Conservation (phyloP, 2,113 vertebrate genomes). For the Coptodon bakossiorum region DNA sequence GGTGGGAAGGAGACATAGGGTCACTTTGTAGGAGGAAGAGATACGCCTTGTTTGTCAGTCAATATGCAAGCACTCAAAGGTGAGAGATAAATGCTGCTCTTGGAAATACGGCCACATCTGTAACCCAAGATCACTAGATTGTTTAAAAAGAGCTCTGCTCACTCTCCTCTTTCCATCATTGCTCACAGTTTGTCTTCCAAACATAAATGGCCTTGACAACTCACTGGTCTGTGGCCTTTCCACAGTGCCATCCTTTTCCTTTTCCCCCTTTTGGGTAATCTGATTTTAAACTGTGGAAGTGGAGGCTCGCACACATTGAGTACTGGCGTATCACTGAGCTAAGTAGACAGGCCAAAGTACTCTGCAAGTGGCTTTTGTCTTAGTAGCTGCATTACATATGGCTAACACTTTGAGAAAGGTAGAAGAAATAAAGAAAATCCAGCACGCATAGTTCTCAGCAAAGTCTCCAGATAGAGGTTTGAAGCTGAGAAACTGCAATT, state of each 20-base stretch:
- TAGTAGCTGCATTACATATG: slow-evolving; percentile 37
- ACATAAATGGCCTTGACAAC: slow-evolving; percentile 83
- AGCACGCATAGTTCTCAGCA: background rate
- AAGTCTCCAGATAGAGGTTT: background rate
- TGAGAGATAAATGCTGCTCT: background rate
- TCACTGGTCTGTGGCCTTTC: slow-evolving; percentile 76
- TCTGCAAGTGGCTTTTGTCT: slow-evolving; percentile 49
- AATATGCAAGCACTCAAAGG: background rate
- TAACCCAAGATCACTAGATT: background rate
- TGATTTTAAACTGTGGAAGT: slow-evolving; percentile 63
- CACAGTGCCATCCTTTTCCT: slow-evolving; percentile 69
- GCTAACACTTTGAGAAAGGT: slow-evolving; percentile 35
- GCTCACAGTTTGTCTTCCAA: background rate
- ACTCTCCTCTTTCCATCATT: background rate
- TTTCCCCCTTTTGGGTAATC: slow-evolving; percentile 80
- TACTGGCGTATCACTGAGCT: slow-evolving; percentile 35
- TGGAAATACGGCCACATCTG: background rate
- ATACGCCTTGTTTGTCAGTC: slow-evolving; percentile 21
- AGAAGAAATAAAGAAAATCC: background rate
- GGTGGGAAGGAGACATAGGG: slow-evolving; percentile 3
- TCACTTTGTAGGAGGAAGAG: slow-evolving; percentile 21
- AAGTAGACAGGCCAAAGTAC: slow-evolving; percentile 55
- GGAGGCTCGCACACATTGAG: slow-evolving; percentile 32
- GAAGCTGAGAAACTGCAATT: background rate
- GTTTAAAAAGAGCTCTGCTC: background rate